Conservation (phyloP, 2,888 invertebrate genomes). For the Euplagia quadripunctaria region DNA sequence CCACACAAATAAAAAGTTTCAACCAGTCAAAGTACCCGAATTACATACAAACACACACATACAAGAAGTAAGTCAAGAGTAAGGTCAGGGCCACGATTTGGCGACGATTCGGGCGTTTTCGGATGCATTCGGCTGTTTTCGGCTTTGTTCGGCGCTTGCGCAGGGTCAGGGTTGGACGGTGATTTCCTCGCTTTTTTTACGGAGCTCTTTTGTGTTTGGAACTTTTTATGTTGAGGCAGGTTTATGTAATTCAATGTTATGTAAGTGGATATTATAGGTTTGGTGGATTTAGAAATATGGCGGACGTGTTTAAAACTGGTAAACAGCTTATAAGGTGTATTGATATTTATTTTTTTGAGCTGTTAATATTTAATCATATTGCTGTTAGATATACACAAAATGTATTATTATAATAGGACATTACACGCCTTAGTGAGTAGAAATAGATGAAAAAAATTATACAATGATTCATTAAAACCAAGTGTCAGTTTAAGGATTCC, state of each 20-base stretch:
- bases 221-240: slow-evolving; percentile 45
- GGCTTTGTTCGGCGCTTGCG: slow-evolving; percentile 64
- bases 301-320: neutral
- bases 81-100: slow-evolving; percentile 82
- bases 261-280: slow-evolving; percentile 9
- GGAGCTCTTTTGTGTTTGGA: slow-evolving; percentile 44
- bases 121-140: slow-evolving; percentile 69
- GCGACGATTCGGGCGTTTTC: slow-evolving; percentile 64
- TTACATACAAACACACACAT: slow-evolving; percentile 71
- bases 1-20: slow-evolving; percentile 60
- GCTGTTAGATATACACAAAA: no score
- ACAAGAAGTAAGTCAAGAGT: slow-evolving; percentile 71
- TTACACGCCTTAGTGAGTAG: no score
- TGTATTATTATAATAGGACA: no score
- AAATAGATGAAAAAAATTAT: no score
- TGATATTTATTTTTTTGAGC: neutral
- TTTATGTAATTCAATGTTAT: slow-evolving; percentile 39
- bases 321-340: neutral
- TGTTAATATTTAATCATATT: neutral
- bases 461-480: no score
- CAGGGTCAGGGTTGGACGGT: slow-evolving; percentile 68
- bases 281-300: slow-evolving; percentile 12
- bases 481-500: no score
- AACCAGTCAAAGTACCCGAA: slow-evolving; percentile 73
- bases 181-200: slow-evolving; percentile 57